Evolutionary conservation across 1,140 invertebrate genomes (phyloP), one percentile per base, ranked within the genome.

Genomic region (Liolophura sinensis): DNA sequence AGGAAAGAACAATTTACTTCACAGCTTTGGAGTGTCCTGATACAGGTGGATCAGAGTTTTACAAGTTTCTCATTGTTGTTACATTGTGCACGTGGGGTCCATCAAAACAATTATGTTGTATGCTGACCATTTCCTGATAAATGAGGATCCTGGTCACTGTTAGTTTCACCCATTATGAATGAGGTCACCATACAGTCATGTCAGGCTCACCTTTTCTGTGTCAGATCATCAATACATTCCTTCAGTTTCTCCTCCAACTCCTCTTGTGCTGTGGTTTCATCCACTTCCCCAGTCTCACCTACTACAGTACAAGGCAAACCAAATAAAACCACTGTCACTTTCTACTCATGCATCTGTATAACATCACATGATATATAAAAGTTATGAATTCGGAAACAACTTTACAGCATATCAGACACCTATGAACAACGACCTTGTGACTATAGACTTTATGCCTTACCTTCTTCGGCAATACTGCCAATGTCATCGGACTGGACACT

Each of bases 211-310:
- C 93, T 93, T 77, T 95, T 94, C 69, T 95, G 91, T 3, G 89
- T 89, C 11, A 95, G 85, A 31, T 91, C 91, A 80, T 97, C 96
- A 56, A 97, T 90, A 0, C 90, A 89, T 76, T 95, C 92, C 25
- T 89, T 88, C 20, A 97, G 84, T 83, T 95, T 94, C 60, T 96
- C 94, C 83, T 97, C 95, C 75, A 95, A 91, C 51, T 91, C 88
- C 78, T 97, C 94, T 46, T 81, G 76, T 62, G 79, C 74, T 61
- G 64, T 77, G 4, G 73, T 65, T 60, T 85, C 84, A 68, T 85
- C 85, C 59, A 75, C 82, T 64, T 78, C 82, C 15, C 88, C 78
- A 62, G 90, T 89, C 56, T 88, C 88, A 50, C 86, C 84, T 60
- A 87, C 87, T 54, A 87, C 87, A 66, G 51, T 55, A 74, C 31